Evolutionary conservation across 2,113 vertebrate species (phyloP).

Genomic region (Dromaius novaehollandiae): DNA sequence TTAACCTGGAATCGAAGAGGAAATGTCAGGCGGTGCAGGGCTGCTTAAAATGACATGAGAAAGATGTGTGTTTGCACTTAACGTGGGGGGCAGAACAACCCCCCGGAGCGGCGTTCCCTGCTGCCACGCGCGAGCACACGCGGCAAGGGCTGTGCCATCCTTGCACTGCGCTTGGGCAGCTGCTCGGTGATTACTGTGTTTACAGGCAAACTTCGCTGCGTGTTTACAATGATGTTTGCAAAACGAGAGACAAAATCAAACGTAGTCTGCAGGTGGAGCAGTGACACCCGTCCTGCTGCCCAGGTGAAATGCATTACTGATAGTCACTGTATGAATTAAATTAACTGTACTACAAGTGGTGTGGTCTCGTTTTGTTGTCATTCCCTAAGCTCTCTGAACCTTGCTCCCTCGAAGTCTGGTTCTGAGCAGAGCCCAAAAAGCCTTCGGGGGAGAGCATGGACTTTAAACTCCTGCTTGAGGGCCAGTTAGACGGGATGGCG

Average conservation of each 20-base stretch:
- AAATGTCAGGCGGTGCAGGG: fast-evolving
- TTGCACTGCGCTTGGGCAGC: neutral
- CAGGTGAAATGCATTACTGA: neutral
- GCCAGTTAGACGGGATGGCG: fast-evolving
- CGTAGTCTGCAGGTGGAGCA: fast-evolving
- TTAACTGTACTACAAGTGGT: neutral
- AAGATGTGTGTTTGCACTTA: fast-evolving
- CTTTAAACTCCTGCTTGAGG: fast-evolving
- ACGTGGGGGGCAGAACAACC: neutral
- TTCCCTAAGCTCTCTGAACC: fast-evolving
- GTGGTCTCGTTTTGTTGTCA: neutral
- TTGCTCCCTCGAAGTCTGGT: neutral
- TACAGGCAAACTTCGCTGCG: fast-evolving
- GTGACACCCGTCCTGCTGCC: neutral
- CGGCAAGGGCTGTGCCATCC: neutral
- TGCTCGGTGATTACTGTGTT: fast-evolving
- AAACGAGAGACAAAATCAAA: neutral
- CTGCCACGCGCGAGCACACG: fast-evolving
- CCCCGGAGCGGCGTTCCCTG: neutral
- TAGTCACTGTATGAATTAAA: constrained; percentile 13
- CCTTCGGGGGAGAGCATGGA: neutral
- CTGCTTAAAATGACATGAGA: neutral
- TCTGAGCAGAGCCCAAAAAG: fast-evolving
- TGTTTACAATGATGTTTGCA: neutral
- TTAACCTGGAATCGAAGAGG: neutral